These are phyloP conservation scores for Mongoloraphidia duomilia DNA, from an alignment of 2,888 invertebrate species.

Conservation along the genomic window DNA sequence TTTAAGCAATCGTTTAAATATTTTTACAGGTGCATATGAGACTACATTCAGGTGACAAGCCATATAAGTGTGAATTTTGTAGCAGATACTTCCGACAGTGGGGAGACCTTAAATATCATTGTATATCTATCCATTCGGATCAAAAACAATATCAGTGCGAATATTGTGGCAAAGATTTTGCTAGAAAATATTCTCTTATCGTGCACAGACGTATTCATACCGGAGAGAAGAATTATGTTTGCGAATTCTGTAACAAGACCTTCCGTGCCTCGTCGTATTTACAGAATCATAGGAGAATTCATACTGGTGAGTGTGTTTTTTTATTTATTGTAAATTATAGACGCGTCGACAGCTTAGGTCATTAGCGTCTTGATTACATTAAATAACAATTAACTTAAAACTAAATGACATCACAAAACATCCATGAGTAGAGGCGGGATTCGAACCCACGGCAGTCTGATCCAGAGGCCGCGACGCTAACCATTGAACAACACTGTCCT, in stretches of 20 bases:
- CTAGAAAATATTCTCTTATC: conserved; percentile 72
- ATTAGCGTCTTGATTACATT: too few relatives aligned
- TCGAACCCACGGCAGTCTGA: too few relatives aligned
- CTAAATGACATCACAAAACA: too few relatives aligned
- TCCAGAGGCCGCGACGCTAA: too few relatives aligned
- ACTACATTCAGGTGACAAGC: conserved; percentile 72
- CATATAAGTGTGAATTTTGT: conserved; percentile 69
- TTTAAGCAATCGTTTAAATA: background rate
- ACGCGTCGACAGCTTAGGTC: too few relatives aligned
- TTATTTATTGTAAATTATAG: too few relatives aligned
- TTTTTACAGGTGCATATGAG: conserved; percentile 52
- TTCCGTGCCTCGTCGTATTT: conserved; percentile 78
- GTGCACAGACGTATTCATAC: conserved; percentile 78
- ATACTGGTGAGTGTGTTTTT: conserved; percentile 50
- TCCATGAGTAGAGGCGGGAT: too few relatives aligned
- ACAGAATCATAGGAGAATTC: conserved; percentile 69
- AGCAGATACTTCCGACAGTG: conserved; percentile 70
- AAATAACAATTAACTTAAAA: too few relatives aligned
- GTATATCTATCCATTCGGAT: conserved; percentile 65
- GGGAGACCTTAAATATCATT: conserved; percentile 80
- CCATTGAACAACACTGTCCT: too few relatives aligned
- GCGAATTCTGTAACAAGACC: conserved; percentile 68
- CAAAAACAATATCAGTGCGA: conserved; percentile 77
- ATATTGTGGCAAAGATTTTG: conserved; percentile 78
- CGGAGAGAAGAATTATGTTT: conserved; percentile 74